Evolutionary conservation across 2,888 invertebrate species (phyloP).

Genomic region (Hydropsyche betteni): DNA sequence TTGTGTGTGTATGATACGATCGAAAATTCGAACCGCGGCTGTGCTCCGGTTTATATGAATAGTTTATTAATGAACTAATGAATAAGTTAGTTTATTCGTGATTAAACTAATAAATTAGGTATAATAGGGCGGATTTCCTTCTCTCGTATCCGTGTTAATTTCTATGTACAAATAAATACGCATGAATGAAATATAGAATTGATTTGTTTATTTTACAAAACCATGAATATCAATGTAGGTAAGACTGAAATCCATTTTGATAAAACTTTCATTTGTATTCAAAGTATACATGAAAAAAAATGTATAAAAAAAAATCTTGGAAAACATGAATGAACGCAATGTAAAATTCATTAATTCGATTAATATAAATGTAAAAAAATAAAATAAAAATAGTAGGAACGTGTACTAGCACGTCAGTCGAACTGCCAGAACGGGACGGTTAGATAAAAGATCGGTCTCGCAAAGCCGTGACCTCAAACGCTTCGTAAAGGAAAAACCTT

Average conservation of each 20-base stretch:
- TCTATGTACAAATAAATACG: not conserved
- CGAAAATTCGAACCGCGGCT: too few relatives aligned
- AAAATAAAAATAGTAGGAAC: not conserved
- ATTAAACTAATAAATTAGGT: too few relatives aligned
- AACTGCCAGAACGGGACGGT: slow-evolving; percentile 18
- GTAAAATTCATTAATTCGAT: not conserved
- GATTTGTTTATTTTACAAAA: not conserved
- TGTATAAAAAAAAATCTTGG: not conserved
- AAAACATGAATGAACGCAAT: not conserved
- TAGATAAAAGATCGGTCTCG: slow-evolving; percentile 40
- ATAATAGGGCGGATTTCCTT: too few relatives aligned
- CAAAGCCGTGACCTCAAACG: slow-evolving; percentile 42
- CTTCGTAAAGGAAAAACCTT: slow-evolving; percentile 43
- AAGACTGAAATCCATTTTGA: not conserved
- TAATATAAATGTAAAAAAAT: slow-evolving; percentile 2
- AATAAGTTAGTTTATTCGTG: slow-evolving; percentile 12
- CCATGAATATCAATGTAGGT: not conserved
- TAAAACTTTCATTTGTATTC: too few relatives aligned
- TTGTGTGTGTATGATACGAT: too few relatives aligned
- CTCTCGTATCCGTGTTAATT: too few relatives aligned
- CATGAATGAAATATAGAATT: not conserved
- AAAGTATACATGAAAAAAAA: too few relatives aligned
- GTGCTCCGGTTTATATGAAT: slow-evolving; percentile 8
- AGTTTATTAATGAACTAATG: slow-evolving; percentile 2
- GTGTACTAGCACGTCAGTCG: too few relatives aligned